These are phyloP conservation scores for Hyposmocoma kahamanoa DNA, from an alignment of 1,140 invertebrate genomes.

Conservation along the genomic window DNA sequence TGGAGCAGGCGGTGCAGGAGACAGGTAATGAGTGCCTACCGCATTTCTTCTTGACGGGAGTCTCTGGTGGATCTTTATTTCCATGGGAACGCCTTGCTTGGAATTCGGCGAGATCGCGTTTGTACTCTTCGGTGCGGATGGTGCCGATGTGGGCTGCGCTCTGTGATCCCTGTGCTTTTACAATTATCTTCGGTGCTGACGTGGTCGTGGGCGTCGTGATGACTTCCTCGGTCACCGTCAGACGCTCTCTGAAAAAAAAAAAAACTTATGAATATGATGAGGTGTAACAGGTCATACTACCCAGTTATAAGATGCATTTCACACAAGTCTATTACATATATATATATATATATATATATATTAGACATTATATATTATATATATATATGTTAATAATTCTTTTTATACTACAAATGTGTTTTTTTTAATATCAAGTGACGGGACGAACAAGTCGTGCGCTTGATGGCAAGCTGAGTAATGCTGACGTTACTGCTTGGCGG, in stretches of 20 bases:
- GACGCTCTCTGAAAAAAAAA: slow-evolving; percentile 42
- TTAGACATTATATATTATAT: too few relatives aligned
- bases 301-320: too few relatives aligned
- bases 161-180: slow-evolving; percentile 14
- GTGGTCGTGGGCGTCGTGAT: slow-evolving; percentile 19
- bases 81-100: slow-evolving; percentile 55
- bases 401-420: too few relatives aligned
- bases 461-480: too few relatives aligned
- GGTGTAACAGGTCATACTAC: too few relatives aligned
- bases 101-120: slow-evolving; percentile 64
- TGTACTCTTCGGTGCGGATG: slow-evolving; percentile 67
- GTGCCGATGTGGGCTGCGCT: slow-evolving; percentile 36
- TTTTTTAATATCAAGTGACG: too few relatives aligned
- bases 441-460: too few relatives aligned
- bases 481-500: too few relatives aligned
- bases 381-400: too few relatives aligned
- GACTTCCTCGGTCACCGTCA: slow-evolving; percentile 33
- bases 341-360: too few relatives aligned
- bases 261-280: too few relatives aligned
- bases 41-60: slow-evolving; percentile 52
- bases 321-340: too few relatives aligned
- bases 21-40: slow-evolving; percentile 55
- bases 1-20: slow-evolving; percentile 57
- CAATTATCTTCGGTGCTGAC: slow-evolving; percentile 16
- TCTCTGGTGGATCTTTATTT: slow-evolving; percentile 23